A percentile compares a stretch with the other conserved stretches of the same genome.
Conservation (phyloP, 2,113 vertebrate genomes). For the Dipodomys merriami region DNA sequence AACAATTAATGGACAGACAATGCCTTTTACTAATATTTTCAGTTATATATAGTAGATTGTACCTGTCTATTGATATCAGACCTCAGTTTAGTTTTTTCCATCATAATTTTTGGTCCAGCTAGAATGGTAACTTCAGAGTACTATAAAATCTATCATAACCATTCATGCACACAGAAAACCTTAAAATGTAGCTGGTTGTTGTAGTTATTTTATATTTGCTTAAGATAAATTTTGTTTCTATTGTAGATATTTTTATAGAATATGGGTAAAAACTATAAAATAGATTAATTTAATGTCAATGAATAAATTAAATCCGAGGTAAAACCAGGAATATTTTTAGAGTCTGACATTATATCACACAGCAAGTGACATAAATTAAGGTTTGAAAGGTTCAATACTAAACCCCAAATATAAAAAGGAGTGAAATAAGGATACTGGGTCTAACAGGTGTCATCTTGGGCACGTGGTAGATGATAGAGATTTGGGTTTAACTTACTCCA, state of each 20-base stretch:
- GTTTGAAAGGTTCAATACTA: not conserved
- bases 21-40: no score
- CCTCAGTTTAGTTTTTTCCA: not conserved
- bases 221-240: not conserved
- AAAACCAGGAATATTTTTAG: not conserved
- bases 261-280: no score
- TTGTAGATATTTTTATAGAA: not conserved
- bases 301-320: not conserved
- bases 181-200: not conserved
- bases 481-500: no score
- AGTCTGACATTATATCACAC: not conserved
- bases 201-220: not conserved
- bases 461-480: no score
- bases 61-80: not conserved
- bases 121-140: not conserved
- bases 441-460: no score
- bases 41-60: not conserved
- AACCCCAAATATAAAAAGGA: not conserved
- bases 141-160: not conserved
- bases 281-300: not conserved
- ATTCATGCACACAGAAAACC: not conserved
- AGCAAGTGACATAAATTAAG: not conserved
- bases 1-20: no score
- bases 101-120: not conserved
- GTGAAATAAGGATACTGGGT: not conserved